These are phyloP conservation scores for Bugulina stolonifera DNA, from an alignment of 2,888 invertebrate species.

Conservation along the genomic window DNA sequence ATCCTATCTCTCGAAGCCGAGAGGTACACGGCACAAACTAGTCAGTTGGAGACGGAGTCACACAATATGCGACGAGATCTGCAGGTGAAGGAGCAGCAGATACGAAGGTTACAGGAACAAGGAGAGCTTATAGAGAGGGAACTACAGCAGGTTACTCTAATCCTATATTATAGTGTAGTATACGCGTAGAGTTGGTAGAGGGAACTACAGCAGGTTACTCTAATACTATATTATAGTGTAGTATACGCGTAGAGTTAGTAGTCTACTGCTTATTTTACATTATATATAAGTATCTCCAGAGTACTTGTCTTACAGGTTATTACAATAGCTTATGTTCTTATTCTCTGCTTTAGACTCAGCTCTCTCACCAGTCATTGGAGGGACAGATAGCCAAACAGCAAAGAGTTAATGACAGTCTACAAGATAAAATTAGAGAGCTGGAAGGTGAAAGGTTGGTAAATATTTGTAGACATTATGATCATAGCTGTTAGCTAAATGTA, in stretches of 20 bases:
- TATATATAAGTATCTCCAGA: no score
- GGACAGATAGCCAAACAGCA: conserved; percentile 47
- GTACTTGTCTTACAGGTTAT: no score
- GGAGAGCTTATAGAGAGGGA: conserved; percentile 45
- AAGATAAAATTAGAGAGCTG: conserved; percentile 41
- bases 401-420: conserved; percentile 44
- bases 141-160: conserved; percentile 41
- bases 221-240: no score
- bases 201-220: conserved; percentile 44
- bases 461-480: no score
- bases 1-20: conserved; percentile 49
- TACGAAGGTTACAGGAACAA: conserved; percentile 45
- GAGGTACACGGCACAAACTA: conserved; percentile 49
- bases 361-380: conserved; percentile 46
- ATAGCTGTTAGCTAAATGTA: no score
- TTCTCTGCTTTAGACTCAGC: conserved; percentile 45
- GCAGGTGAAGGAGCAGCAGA: conserved; percentile 49
- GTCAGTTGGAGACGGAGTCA: conserved; percentile 52
- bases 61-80: conserved; percentile 49
- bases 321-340: no score
- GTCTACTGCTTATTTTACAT: no score
- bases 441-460: conserved; percentile 42
- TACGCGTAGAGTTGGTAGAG: no score
- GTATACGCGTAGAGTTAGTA: no score
- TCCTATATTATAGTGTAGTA: no score